phyloP scores from a whole-genome alignment of 1,140 invertebrate species.

The Drosophila pachea region DNA sequence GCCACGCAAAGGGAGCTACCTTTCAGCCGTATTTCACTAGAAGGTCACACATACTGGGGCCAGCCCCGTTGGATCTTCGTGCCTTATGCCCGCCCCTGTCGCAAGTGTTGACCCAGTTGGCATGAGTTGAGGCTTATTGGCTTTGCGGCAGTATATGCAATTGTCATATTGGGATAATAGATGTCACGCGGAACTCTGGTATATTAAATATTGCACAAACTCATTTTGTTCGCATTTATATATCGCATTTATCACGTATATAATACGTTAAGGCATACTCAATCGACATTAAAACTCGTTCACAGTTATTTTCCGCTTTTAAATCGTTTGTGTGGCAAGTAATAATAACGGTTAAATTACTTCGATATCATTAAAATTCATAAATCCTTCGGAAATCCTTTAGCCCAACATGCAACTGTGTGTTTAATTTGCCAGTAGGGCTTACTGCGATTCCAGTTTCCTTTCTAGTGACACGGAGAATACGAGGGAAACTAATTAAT shows the following conservation, averaged over 20 bases:
- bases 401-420: neutral
- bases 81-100: slow-evolving; percentile 7
- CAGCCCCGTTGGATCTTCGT: neutral
- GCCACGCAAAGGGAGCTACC: too few relatives aligned
- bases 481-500: slow-evolving; percentile 66
- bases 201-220: slow-evolving; percentile 16
- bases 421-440: neutral
- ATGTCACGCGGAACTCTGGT: slow-evolving; percentile 3
- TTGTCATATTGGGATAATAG: slow-evolving; percentile 60
- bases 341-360: slow-evolving; percentile 31
- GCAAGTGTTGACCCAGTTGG: slow-evolving; percentile 35
- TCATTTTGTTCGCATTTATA: too few relatives aligned
- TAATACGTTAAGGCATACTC: too few relatives aligned
- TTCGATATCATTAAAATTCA: slow-evolving; percentile 13
- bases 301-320: too few relatives aligned
- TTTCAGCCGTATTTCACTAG: too few relatives aligned
- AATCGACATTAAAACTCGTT: too few relatives aligned
- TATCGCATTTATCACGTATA: too few relatives aligned
- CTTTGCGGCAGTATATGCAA: slow-evolving; percentile 52
- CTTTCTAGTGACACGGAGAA: slow-evolving; percentile 26
- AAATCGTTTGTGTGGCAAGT: too few relatives aligned
- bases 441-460: slow-evolving; percentile 43
- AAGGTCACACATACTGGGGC: too few relatives aligned
- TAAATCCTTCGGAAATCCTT: too few relatives aligned
- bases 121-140: slow-evolving; percentile 50